Percentiles rank a stretch among this genome's conserved stretches.
Evolutionary conservation across 2,113 vertebrate genomes (phyloP).

Genomic region (Sapayoa aenigma): DNA sequence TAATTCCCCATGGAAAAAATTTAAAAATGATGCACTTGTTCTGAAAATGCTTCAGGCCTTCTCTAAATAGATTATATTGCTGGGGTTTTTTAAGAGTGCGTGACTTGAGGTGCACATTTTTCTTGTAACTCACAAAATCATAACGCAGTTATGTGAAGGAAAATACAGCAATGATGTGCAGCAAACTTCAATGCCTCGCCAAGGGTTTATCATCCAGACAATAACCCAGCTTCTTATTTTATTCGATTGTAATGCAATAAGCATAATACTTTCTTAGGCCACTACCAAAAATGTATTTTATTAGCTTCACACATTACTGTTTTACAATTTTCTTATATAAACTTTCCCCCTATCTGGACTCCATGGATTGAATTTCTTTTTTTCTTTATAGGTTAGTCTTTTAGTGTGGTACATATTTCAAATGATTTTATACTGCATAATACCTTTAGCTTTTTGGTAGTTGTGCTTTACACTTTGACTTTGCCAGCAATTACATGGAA

Average conservation of each 20-base stretch:
- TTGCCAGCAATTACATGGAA: background rate
- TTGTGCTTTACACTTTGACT: background rate
- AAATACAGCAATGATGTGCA: background rate
- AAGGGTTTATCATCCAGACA: background rate
- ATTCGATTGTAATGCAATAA: background rate
- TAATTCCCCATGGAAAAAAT: constrained; percentile 52
- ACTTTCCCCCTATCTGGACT: background rate
- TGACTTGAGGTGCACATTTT: constrained; percentile 60
- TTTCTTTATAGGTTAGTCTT: background rate
- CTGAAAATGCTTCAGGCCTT: constrained; percentile 55
- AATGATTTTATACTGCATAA: background rate
- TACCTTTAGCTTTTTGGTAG: background rate
- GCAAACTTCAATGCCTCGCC: background rate
- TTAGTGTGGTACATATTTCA: background rate
- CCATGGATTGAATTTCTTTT: background rate
- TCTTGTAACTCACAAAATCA: constrained; percentile 35
- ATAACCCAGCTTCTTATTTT: background rate
- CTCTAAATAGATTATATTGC: constrained; percentile 61
- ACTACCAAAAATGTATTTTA: background rate
- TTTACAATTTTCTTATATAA: background rate
- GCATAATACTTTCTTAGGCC: background rate
- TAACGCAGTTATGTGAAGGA: background rate
- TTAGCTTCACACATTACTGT: background rate
- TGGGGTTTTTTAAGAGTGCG: constrained; percentile 7
- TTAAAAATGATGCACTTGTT: constrained; percentile 51